A percentile compares a stretch with the other conserved stretches of the same genome.
Conservation (phyloP, 2,113 vertebrate genomes). For the Calidris pugnax region DNA sequence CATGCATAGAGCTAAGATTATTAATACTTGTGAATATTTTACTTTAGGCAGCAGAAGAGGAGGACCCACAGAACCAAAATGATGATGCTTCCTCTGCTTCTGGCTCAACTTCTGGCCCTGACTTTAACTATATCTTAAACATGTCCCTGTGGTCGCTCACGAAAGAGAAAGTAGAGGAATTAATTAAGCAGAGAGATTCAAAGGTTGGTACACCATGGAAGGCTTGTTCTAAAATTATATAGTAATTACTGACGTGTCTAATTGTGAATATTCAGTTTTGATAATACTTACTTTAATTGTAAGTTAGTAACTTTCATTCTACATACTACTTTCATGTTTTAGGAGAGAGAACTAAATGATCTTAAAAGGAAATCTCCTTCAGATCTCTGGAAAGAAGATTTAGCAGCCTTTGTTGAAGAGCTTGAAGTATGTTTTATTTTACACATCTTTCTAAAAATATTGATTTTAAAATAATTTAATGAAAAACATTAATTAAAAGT, state of each 20-base stretch:
- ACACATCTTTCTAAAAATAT: background rate
- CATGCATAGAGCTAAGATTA: background rate
- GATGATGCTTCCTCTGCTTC: constrained; percentile 90
- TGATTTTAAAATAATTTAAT: background rate
- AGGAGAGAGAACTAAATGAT: constrained; percentile 88
- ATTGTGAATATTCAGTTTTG: background rate
- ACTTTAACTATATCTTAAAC: constrained; percentile 99
- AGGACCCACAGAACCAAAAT: constrained; percentile 81
- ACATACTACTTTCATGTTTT: constrained; percentile 18
- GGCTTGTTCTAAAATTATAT: background rate
- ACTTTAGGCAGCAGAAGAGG: constrained; percentile 87
- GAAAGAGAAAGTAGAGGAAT: constrained; percentile 96
- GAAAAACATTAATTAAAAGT: background rate
- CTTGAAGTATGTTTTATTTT: constrained; percentile 86
- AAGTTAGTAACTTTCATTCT: background rate
- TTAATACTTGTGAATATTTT: background rate
- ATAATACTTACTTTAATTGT: background rate
- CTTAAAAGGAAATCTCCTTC: constrained; percentile 87
- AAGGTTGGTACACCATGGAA: constrained; percentile 82
- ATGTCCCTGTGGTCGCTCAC: constrained; percentile 98
- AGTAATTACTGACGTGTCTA: background rate
- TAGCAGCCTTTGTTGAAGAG: constrained; percentile 93
- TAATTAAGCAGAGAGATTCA: constrained; percentile 92
- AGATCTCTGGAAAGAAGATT: constrained; percentile 96
- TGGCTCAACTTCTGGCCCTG: constrained; percentile 87